A percentile compares a stretch with the other conserved stretches of the same genome.
Conservation (phyloP, 2,888 invertebrate genomes). For the Cryptus viduatorius region DNA sequence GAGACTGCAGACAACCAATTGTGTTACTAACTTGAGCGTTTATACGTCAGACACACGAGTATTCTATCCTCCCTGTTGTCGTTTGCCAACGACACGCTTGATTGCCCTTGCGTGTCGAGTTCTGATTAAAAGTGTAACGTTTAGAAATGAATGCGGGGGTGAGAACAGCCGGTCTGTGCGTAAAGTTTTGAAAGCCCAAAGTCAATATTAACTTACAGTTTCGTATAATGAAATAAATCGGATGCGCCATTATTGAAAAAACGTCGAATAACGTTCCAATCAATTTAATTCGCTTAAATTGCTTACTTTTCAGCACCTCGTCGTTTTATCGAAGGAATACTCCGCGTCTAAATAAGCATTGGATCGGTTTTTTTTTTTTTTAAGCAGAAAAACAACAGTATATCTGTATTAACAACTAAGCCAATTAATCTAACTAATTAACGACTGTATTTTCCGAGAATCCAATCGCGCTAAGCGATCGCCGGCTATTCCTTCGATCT, state of each 20-base stretch:
- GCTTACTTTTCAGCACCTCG: not conserved
- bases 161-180: constrained; percentile 28
- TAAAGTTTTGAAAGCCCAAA: constrained; percentile 28
- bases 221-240: constrained; percentile 37
- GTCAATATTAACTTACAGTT: constrained; percentile 13
- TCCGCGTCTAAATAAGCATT: not conserved
- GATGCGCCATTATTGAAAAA: constrained; percentile 36
- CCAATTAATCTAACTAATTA: constrained; percentile 60
- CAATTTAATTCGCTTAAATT: not conserved
- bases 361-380: constrained; percentile 6
- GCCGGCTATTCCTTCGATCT: constrained; percentile 49
- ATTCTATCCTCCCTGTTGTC: constrained; percentile 58
- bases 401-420: constrained; percentile 53
- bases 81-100: constrained; percentile 72
- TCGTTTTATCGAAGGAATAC: not conserved
- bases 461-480: constrained; percentile 44
- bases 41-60: constrained; percentile 44
- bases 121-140: constrained; percentile 78
- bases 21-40: constrained; percentile 52
- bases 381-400: constrained; percentile 36
- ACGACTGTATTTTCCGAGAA: constrained; percentile 58
- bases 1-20: constrained; percentile 42
- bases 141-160: constrained; percentile 73
- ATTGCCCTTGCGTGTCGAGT: constrained; percentile 75
- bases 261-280: not conserved